Percentiles rank a stretch among this genome's conserved stretches.
phyloP scores from a whole-genome alignment of 2,888 invertebrate species.

The Zaprionus obscuricornis region DNA sequence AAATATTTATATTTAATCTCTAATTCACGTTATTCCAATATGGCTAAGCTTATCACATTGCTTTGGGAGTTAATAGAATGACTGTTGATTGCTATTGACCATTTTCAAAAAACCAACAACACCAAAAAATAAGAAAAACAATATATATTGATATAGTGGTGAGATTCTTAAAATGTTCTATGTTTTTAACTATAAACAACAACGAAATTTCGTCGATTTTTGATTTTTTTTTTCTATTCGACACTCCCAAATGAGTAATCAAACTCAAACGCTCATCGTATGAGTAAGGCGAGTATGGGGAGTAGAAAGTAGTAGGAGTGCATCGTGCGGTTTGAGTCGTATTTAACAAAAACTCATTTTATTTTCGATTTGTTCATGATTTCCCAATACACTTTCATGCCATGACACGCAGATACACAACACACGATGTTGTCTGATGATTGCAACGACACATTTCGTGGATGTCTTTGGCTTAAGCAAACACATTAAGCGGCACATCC shows the following conservation, averaged over 20 bases:
- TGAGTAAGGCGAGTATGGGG: slow-evolving; percentile 5
- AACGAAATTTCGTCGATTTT: background rate
- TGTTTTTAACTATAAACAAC: background rate
- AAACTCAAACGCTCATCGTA: slow-evolving; percentile 21
- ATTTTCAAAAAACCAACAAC: background rate
- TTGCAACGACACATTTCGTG: slow-evolving; percentile 46
- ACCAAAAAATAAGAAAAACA: too few relatives aligned
- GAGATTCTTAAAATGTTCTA: background rate
- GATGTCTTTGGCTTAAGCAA: slow-evolving; percentile 50
- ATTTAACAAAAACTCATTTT: slow-evolving; percentile 59
- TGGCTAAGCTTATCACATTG: too few relatives aligned
- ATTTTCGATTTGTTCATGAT: slow-evolving; percentile 69
- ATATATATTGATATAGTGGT: too few relatives aligned
- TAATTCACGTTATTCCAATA: slow-evolving; percentile 9
- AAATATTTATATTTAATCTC: slow-evolving; percentile 51
- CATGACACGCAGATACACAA: slow-evolving; percentile 15
- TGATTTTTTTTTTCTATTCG: too few relatives aligned
- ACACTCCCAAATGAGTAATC: slow-evolving; percentile 68
- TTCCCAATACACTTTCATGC: slow-evolving; percentile 63
- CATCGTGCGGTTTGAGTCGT: slow-evolving; percentile 35
- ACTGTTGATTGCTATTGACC: slow-evolving; percentile 5
- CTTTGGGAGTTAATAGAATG: background rate
- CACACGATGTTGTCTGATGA: slow-evolving; percentile 31
- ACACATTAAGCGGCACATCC: slow-evolving; percentile 64
- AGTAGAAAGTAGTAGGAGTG: slow-evolving; percentile 16